These are phyloP conservation scores for Myotis lucifugus DNA, from an alignment of 2,113 vertebrate genomes.

Conservation along the genomic window DNA sequence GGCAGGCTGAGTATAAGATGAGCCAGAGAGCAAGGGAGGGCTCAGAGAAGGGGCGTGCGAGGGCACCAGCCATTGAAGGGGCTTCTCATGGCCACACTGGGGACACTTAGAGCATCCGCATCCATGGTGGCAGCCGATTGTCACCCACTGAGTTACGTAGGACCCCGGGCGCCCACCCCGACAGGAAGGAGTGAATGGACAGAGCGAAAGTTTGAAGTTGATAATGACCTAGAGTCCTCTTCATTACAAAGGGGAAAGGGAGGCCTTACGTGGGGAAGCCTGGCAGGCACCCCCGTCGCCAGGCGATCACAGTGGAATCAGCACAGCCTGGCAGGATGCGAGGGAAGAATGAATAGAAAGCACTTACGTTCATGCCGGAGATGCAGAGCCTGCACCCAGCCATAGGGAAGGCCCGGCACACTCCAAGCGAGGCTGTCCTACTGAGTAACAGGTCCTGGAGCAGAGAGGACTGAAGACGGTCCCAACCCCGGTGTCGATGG, in stretches of 20 bases:
- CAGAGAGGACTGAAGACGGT: not conserved
- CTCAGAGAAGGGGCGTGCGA: not conserved
- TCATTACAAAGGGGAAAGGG: not conserved
- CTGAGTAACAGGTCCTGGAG: not conserved
- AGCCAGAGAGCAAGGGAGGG: not conserved
- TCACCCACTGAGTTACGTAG: not conserved
- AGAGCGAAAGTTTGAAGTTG: not conserved
- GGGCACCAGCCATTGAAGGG: not conserved
- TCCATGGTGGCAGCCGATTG: not conserved
- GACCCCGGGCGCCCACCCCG: not conserved
- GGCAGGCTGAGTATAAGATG: not conserved
- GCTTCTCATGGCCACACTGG: not conserved
- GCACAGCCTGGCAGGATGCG: not conserved
- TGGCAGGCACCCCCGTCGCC: not conserved
- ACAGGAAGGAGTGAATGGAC: not conserved
- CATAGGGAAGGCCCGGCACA: fast-evolving
- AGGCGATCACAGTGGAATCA: not conserved
- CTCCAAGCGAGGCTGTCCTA: not conserved
- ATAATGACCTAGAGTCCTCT: not conserved
- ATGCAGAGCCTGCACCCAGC: not conserved
- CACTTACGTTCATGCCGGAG: not conserved
- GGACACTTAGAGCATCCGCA: not conserved
- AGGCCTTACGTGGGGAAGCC: not conserved
- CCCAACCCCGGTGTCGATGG: not conserved
- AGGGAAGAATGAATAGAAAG: not conserved